phyloP scores from a whole-genome alignment of 2,113 vertebrate genomes.

The Nerophis lumbriciformis region DNA sequence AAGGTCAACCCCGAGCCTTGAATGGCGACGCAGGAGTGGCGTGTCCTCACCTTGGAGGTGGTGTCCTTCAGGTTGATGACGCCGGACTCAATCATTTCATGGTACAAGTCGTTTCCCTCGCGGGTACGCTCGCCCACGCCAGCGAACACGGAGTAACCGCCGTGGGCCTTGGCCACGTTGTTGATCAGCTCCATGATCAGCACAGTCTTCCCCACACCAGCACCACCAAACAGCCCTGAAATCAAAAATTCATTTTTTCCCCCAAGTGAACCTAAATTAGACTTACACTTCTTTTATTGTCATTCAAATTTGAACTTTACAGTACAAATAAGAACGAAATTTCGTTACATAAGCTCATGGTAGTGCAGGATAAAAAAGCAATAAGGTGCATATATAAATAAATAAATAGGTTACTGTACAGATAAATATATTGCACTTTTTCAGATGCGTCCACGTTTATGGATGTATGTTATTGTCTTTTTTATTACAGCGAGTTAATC shows the following conservation, averaged over 20 bases:
- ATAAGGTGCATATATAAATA: too few relatives aligned
- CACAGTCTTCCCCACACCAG: constrained; percentile 94
- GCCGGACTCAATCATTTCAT: constrained; percentile 98
- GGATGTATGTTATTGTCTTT: too few relatives aligned
- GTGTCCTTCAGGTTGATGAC: constrained; percentile 97
- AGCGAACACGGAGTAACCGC: constrained; percentile 95
- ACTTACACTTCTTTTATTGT: too few relatives aligned
- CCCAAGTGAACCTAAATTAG: too few relatives aligned
- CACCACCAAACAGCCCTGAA: constrained; percentile 91
- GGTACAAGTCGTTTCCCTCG: constrained; percentile 95
- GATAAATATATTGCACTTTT: too few relatives aligned
- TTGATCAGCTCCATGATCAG: constrained; percentile 98
- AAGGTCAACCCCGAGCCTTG: not conserved
- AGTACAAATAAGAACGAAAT: too few relatives aligned
- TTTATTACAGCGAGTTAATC: too few relatives aligned
- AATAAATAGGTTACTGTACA: too few relatives aligned
- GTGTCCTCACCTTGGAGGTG: constrained; percentile 84
- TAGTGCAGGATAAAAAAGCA: too few relatives aligned
- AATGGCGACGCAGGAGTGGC: not conserved
- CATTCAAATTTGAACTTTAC: too few relatives aligned
- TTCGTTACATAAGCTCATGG: too few relatives aligned
- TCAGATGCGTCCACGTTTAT: too few relatives aligned
- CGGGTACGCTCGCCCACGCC: constrained; percentile 95
- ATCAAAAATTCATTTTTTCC: not conserved
- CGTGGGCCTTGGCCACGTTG: constrained; percentile 97